Conservation (phyloP, 2,113 vertebrate genomes). For the Ramphastos sulfuratus region DNA sequence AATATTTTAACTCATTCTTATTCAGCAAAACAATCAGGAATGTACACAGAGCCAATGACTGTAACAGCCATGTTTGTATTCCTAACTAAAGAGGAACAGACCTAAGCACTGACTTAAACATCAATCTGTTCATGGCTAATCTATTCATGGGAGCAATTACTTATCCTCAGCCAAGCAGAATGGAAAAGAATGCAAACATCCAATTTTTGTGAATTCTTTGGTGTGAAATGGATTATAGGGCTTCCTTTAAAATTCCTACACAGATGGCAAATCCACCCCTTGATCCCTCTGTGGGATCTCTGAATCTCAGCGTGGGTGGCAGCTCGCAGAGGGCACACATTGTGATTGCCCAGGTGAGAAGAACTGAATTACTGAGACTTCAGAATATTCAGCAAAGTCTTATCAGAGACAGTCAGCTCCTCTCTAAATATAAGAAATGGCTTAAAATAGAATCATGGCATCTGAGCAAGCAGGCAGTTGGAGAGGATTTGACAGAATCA, state of each 20-base stretch:
- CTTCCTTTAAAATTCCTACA: background rate
- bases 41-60: background rate
- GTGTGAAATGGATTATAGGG: background rate
- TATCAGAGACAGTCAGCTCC: background rate
- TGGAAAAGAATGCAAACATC: background rate
- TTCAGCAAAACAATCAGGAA: background rate
- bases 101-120: background rate
- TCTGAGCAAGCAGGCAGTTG: background rate
- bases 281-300: background rate
- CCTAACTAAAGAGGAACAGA: background rate
- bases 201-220: background rate
- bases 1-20: background rate
- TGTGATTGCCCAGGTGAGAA: background rate
- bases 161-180: background rate
- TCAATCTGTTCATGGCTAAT: background rate
- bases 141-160: background rate
- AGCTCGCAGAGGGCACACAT: background rate
- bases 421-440: background rate
- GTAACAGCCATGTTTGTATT: fast-evolving
- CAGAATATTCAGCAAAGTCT: background rate
- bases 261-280: background rate
- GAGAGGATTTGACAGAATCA: constrained; percentile 45
- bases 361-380: background rate
- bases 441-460: background rate
- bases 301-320: background rate